phyloP scores from a whole-genome alignment of 1,140 invertebrate species.

The Elymnias hypermnestra region DNA sequence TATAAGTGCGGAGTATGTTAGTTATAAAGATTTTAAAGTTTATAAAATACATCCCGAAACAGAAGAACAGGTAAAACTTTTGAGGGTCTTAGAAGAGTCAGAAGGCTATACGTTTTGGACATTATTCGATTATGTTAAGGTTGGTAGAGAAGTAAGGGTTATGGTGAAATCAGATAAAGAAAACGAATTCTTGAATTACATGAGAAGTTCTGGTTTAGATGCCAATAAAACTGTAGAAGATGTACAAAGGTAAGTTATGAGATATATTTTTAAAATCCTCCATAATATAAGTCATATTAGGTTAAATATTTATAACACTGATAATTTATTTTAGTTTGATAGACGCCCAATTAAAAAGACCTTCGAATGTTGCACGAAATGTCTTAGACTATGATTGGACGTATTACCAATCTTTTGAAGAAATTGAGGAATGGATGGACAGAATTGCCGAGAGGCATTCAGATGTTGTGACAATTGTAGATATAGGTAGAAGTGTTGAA shows the following conservation, averaged over 20 bases:
- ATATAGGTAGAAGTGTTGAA: slow-evolving; percentile 27
- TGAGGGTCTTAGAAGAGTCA: slow-evolving; percentile 26
- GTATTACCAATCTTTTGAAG: slow-evolving; percentile 60
- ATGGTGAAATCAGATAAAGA: slow-evolving; percentile 37
- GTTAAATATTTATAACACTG: too few species aligned
- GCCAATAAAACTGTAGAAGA: slow-evolving; percentile 33
- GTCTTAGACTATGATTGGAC: slow-evolving; percentile 47
- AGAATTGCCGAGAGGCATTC: slow-evolving; percentile 32
- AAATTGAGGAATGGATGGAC: slow-evolving; percentile 71
- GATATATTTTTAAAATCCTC: too few species aligned
- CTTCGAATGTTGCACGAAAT: slow-evolving; percentile 14
- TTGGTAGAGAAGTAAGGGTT: slow-evolving; percentile 30
- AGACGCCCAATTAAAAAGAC: slow-evolving; percentile 28
- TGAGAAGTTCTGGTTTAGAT: slow-evolving; percentile 23
- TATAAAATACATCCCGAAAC: slow-evolving; percentile 58
- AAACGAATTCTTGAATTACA: slow-evolving; percentile 29
- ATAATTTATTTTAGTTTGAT: slow-evolving; percentile 32
- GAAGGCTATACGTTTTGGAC: slow-evolving; percentile 36
- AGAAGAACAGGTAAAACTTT: slow-evolving; percentile 30
- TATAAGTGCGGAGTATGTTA: slow-evolving; percentile 39
- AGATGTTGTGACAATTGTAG: slow-evolving; percentile 24
- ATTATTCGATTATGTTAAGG: slow-evolving; percentile 20
- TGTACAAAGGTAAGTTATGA: slow-evolving; percentile 68
- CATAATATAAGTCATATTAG: too few species aligned
- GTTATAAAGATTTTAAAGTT: slow-evolving; percentile 69